Evolutionary conservation across 2,888 invertebrate genomes (phyloP), one percentile per base, ranked within the genome.

Genomic region (Perithous albicinctus): DNA sequence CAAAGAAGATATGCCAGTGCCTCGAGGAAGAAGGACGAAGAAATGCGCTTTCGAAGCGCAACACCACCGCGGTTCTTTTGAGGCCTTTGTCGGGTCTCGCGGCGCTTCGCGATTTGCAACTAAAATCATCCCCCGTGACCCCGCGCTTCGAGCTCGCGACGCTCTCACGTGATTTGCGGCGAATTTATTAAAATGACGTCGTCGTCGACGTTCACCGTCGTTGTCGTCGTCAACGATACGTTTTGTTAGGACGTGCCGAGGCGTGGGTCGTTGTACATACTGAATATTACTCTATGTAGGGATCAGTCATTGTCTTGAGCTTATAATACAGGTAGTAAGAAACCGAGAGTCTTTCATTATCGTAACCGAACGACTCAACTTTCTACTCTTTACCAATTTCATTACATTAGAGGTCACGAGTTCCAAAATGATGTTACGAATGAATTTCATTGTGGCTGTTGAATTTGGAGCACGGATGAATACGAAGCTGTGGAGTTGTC

Each of bases 41-140:
- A 84, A 86, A 80, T 85, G 87, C 80, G 76, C 72, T 78, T 74
- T 73, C 77, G 78, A 56, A 72, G 72, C 61, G 79, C 80, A 72
- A 59, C 82, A 82, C 76, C 85, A 85, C 83, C 85, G 90, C 90
- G 90, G 90, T 90, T 90, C 90, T 90, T 90, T 90, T 90, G 90
- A 89, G 86, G 89, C 90, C 90, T 90, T 90, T 90, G 90, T 90
- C 90, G 90, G 90, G 87, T 91, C 92, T 91, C 90, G 91, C 92
- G 92, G 92, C 92, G 88, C 91, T 92, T 89, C 89, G 90, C 91
- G 92, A 92, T 92, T 92, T 91, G 92, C 92, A 92, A 92, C 92
- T 92, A 91, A 92, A 92, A 92, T 92, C 92, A 89, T 89, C 88
- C 90, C 88, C 87, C 88, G 87, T 88, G 88, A 87, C 87, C 85